phyloP scores from a whole-genome alignment of 2,888 invertebrate genomes.

The Lasioglossum calceatum region DNA sequence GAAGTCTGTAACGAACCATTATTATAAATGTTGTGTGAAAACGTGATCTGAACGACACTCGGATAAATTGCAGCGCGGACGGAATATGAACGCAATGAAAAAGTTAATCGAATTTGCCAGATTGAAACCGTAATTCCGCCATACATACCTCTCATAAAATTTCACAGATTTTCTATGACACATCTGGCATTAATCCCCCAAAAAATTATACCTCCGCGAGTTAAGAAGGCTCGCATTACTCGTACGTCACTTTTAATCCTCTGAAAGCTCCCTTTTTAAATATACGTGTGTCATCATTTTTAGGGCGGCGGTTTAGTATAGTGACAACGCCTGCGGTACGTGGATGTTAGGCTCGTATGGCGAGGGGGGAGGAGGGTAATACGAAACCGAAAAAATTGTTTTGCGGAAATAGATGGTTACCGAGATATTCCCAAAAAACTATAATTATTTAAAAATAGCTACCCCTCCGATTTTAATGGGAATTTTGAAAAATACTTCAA shows the following conservation, averaged over 20 bases:
- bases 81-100: not conserved
- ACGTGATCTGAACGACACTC: not conserved
- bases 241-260: slow-evolving; percentile 19
- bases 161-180: not conserved
- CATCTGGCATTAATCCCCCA: not conserved
- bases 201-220: slow-evolving; percentile 9
- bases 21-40: not conserved
- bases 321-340: too few species aligned
- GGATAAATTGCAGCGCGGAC: not conserved
- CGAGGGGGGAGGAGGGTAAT: too few species aligned
- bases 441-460: too few species aligned
- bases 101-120: slow-evolving; percentile 16
- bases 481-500: too few species aligned
- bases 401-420: too few species aligned
- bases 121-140: not conserved
- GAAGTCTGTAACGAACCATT: not conserved
- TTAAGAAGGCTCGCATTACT: not conserved
- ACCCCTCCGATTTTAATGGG: too few species aligned
- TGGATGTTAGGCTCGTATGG: too few species aligned
- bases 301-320: too few species aligned
- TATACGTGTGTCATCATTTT: not conserved
- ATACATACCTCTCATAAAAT: not conserved
- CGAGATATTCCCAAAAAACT: too few species aligned
- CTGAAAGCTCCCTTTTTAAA: slow-evolving; percentile 14
- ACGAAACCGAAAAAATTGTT: too few species aligned